Evolutionary conservation across 2,797 vertebrate genomes (phyloP).

Genomic region (Pyrocephalus nanus): DNA sequence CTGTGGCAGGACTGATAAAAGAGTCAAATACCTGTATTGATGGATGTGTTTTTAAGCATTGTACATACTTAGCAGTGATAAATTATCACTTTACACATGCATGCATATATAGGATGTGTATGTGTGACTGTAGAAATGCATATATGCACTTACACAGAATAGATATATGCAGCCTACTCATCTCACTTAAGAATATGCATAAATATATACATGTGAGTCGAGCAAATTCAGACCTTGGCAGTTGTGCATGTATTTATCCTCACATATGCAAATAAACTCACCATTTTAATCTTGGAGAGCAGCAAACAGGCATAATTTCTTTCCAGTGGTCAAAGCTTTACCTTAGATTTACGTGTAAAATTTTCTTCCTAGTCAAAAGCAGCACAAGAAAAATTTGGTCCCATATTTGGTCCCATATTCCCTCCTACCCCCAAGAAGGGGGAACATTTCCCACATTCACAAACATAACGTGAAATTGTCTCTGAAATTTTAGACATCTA

Average conservation of each 20-base stretch:
- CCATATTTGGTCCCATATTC: background rate
- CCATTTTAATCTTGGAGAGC: background rate
- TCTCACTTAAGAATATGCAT: background rate
- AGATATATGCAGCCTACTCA: background rate
- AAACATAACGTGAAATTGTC: background rate
- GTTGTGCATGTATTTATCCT: background rate
- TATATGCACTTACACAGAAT: background rate
- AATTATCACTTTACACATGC: background rate
- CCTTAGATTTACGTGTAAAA: background rate
- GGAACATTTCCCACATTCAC: background rate
- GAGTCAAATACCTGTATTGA: background rate
- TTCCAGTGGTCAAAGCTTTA: background rate
- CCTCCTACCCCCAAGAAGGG: accelerated
- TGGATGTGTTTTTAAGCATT: background rate
- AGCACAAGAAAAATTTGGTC: background rate
- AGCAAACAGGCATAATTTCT: background rate
- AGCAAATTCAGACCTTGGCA: background rate
- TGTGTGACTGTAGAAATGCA: background rate
- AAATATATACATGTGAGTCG: background rate
- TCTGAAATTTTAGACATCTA: background rate
- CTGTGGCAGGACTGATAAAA: slow-evolving; percentile 2
- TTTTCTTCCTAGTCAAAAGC: background rate
- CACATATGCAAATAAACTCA: background rate
- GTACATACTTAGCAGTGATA: background rate
- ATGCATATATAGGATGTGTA: background rate